Evolutionary conservation across 2,797 vertebrate species (phyloP).

Genomic region (Hydrolagus colliei): DNA sequence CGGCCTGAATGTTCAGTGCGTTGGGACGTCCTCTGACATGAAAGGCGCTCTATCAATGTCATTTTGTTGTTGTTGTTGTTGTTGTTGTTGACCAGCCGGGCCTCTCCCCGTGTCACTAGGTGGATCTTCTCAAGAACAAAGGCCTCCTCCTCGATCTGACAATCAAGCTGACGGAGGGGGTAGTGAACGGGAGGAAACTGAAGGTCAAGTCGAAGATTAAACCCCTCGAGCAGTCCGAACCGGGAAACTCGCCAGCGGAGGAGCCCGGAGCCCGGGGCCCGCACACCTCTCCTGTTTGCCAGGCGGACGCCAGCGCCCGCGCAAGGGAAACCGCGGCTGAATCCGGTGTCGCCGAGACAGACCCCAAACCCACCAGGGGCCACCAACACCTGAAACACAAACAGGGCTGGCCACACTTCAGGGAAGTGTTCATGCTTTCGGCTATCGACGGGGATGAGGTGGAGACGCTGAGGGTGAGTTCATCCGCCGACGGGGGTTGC

Average conservation of each 20-base stretch:
- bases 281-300: not conserved
- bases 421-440: slow-evolving; percentile 90
- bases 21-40: no score
- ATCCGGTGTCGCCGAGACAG: not conserved
- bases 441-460: slow-evolving; percentile 72
- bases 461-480: slow-evolving; percentile 73
- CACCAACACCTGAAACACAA: slow-evolving; percentile 44
- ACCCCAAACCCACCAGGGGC: slow-evolving; percentile 34
- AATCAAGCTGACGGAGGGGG: slow-evolving; percentile 66
- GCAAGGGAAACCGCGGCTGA: not conserved
- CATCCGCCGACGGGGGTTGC: no score
- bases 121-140: slow-evolving; percentile 78
- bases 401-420: slow-evolving; percentile 79
- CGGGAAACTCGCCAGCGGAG: not conserved
- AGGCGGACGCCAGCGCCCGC: not conserved
- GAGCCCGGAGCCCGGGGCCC: not conserved
- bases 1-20: no score
- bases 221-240: slow-evolving; percentile 31
- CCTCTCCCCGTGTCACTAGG: slow-evolving; percentile 50
- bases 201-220: slow-evolving; percentile 43
- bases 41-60: no score
- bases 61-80: no score
- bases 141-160: slow-evolving; percentile 67
- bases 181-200: slow-evolving; percentile 68
- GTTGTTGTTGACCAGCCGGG: not conserved